Evolutionary conservation across 2,888 invertebrate genomes (phyloP).

Genomic region (Monoplex corrugatus): DNA sequence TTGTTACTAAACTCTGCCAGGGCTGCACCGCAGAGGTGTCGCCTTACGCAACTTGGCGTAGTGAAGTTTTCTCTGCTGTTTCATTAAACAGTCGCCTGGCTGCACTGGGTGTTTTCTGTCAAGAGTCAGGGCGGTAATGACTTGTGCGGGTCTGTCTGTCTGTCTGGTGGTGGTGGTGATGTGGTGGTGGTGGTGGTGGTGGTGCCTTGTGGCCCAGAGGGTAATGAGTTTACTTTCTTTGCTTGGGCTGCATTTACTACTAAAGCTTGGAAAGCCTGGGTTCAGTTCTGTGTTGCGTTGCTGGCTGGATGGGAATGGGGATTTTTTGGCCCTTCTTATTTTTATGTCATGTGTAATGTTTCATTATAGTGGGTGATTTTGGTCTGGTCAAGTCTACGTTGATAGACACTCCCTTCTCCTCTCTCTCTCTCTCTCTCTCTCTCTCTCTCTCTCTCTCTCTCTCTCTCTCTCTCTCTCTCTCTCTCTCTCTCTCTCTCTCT

Average conservation of each 20-base stretch:
- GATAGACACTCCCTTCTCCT: background rate
- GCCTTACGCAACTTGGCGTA: conserved; percentile 28
- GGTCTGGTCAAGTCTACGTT: no score
- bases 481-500: background rate
- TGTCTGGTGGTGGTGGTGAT: background rate
- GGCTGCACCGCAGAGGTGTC: background rate
- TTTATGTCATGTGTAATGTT: no score
- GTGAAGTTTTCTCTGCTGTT: background rate
- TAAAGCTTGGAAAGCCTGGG: no score
- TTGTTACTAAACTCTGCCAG: background rate
- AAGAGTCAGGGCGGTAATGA: background rate
- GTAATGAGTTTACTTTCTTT: no score
- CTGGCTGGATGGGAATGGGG: no score
- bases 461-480: background rate
- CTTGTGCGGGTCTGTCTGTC: background rate
- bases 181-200: no score
- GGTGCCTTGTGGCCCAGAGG: background rate
- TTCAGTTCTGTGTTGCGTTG: no score
- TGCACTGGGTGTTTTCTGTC: background rate
- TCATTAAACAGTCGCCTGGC: background rate
- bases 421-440: background rate
- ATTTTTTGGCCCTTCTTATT: no score
- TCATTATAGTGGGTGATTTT: no score
- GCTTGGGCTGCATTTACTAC: no score
- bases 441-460: background rate